These are phyloP conservation scores for Pogonocichla stellata DNA, from an alignment of 2,113 vertebrate species.

Conservation along the genomic window DNA sequence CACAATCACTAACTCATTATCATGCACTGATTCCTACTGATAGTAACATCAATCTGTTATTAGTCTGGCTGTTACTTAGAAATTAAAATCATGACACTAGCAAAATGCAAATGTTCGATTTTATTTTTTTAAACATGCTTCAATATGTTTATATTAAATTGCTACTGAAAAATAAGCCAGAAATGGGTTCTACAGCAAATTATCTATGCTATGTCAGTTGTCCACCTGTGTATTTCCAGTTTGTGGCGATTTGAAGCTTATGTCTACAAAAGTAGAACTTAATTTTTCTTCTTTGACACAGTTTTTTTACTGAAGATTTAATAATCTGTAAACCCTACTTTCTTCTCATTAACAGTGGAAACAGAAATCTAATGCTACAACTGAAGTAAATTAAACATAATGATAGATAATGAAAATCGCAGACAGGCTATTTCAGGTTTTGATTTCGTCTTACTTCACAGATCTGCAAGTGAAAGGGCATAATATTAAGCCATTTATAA, in stretches of 20 bases:
- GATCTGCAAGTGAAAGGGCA: conserved; percentile 18
- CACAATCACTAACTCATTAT: neutral
- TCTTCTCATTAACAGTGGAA: neutral
- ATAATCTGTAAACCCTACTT: neutral
- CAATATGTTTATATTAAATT: neutral
- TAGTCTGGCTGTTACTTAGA: neutral
- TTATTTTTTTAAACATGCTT: neutral
- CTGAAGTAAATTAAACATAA: neutral
- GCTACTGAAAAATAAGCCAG: neutral
- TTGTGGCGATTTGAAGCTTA: neutral
- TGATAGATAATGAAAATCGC: neutral
- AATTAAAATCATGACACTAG: neutral
- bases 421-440: neutral
- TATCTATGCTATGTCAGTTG: neutral
- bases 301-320: neutral
- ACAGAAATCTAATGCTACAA: neutral
- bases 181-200: neutral
- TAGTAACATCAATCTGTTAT: neutral
- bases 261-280: neutral
- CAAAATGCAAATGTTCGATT: neutral
- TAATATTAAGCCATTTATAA: conserved; percentile 42
- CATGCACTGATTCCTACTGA: neutral
- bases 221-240: neutral
- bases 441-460: conserved; percentile 29
- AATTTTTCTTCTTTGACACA: neutral